Evolutionary conservation across 2,797 vertebrate species (phyloP), one percentile per base, ranked within the genome.

Genomic region (Acanthurus lineatus): DNA sequence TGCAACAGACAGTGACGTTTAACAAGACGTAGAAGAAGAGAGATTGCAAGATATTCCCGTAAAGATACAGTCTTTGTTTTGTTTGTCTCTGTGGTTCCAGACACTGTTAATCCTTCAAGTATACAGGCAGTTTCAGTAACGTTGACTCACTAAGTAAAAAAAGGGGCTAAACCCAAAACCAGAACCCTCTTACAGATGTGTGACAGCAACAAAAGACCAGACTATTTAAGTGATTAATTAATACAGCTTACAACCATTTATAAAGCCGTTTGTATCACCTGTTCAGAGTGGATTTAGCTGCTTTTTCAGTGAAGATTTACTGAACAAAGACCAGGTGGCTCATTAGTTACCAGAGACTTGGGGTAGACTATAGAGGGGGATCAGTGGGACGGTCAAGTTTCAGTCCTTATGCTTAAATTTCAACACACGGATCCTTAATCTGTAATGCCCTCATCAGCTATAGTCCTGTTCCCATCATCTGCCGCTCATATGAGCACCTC

Each of bases 401-500:
- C 95, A 91, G 85, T 80, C 89, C 90, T 92, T 86, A 90, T 54
- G 80, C 90, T 95, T 94, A 60, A 90, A 94, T 95, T 95, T 95
- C 94, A 95, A 85, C 91, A 88, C 88, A 89, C 53, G 70, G 83
- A 91, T 90, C 88, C 86, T 92, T 89, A 89, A 91, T 88, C 84
- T 89, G 83, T 38, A 83, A 83, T 60, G 81, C 80, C 82, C 75
- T 91, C 83, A 71, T 86, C 83, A 69, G 83, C 72, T 76, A 62
- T 38, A 74, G 85, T 73, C 78, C 74, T 62, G 81, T 73, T 88
- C 86, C 79, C 84, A 57, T 83, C 85, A 66, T 54, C 65, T 61
- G 79, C 70, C 9, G 66, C 67, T 89, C 76, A 42, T 49, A 57
- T 67, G 67, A 86, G 73, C 32, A 35, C 85, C 89, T 89, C 81